A percentile compares a stretch with the other conserved stretches of the same genome.
Evolutionary conservation across 2,888 invertebrate genomes (phyloP).

Genomic region (Atrina japonica): DNA sequence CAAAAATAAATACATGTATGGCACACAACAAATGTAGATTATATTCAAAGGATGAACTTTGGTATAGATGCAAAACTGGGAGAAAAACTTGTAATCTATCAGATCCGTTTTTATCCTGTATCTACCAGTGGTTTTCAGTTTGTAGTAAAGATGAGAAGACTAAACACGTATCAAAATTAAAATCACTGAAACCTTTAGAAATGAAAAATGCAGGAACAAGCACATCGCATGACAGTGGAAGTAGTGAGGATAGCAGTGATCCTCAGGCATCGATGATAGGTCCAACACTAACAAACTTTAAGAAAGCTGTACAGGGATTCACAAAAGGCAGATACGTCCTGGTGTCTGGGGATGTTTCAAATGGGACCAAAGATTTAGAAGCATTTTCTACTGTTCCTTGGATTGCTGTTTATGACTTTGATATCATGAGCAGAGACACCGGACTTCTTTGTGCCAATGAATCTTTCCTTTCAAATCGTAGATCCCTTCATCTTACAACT

Average conservation of each 20-base stretch:
- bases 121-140: slow-evolving; percentile 39
- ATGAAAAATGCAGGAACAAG: slow-evolving; percentile 11
- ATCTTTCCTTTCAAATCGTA: slow-evolving; percentile 32
- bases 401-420: slow-evolving; percentile 59
- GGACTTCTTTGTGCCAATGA: slow-evolving; percentile 49
- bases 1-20: slow-evolving; percentile 25
- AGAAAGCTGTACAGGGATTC: slow-evolving; percentile 36
- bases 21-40: neutral
- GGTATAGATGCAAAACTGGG: slow-evolving; percentile 4
- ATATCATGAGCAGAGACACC: slow-evolving; percentile 42
- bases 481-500: slow-evolving; percentile 41
- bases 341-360: slow-evolving; percentile 39
- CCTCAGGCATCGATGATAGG: neutral
- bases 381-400: slow-evolving; percentile 51
- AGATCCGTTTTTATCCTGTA: slow-evolving; percentile 23
- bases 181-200: neutral
- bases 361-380: slow-evolving; percentile 26
- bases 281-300: neutral
- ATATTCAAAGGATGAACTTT: slow-evolving; percentile 13
- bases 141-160: neutral
- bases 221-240: neutral
- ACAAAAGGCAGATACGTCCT: slow-evolving; percentile 56
- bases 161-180: neutral
- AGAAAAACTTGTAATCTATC: slow-evolving; percentile 15
- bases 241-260: neutral